Evolutionary conservation across 92 coral and sea anemone genomes (phyloP), one percentile per base, ranked within the genome.

Genomic region (Parazoanthus darwini): DNA sequence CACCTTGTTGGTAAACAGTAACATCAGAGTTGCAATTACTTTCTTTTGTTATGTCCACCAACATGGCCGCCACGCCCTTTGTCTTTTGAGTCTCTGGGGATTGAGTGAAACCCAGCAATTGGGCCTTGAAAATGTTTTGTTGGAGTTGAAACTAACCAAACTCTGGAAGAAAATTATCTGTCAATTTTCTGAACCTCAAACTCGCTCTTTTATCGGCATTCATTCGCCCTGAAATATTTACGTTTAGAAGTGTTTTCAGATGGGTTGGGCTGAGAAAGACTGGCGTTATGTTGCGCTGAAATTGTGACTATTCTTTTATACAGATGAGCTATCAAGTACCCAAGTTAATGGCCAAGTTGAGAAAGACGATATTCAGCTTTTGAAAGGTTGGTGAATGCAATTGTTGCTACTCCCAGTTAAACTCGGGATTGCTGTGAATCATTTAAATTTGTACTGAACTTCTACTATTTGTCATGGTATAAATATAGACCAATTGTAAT

Each of bases 261-360:
- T 54, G 59, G 18, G 18, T 3, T 54, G 2, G 18, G 18, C 20
- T 54, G 59, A 20, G 59, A 11, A 0, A 48, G 1, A 8, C 51
- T 43, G 68, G 8, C 16, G 11, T 63, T 38, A 16, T 67, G 3
- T 5, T n/a, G 20, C 23, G 11, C 8, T 59, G 10, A 35, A 3
- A 38, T 14, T 18, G 25, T 83, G 2, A 15, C 1, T 29, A 18
- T 36, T 15, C 25, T 51, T 79, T 26, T 39, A 38, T 43, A 2
- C 87, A 84, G 87, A 74, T 70, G 67, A 84, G 13, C 22, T 56
- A 48, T 25, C 87, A 44, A 84, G 25, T 26, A 44, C 79, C 10
- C 78, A 68, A 14, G 67, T 84, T 14, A 84, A 72, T 84, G 87
- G 77, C 23, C 87, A 72, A 75, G 65, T 29, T 9, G 87, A 72